Base-by-base conservation (phyloP, 1,140 invertebrate genomes). In the Nixonia krombeini region DNA sequence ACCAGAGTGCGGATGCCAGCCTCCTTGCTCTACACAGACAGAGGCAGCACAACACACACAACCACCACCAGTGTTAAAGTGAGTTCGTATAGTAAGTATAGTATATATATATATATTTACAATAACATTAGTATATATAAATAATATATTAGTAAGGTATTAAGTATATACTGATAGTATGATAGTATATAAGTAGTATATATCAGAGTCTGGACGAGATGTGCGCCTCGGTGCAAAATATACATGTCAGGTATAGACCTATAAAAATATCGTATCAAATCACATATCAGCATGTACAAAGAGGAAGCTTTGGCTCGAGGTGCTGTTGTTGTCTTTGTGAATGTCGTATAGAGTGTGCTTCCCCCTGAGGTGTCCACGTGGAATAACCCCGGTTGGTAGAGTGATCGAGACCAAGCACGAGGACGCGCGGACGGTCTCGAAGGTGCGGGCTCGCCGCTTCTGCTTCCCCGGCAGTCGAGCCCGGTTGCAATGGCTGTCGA, bases 1-100 rank as follows among this genome's bases (percentile, higher is more conserved):
- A 98, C 96, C 91, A 98, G 91, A 89, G 96, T 98, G 86, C 96
- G 95, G 89, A 98, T 97, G 87, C 96, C 97, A 86, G 96, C 96
- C 91, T 99, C 97, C 92, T 99, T 99, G 91, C 96, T 97, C 96
- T 98, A 92, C 86, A 88, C 87, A 90, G 90, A 90, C 86, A 89
- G 86, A 91, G 91, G 89, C 89, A 90, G 87, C 87, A 87, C 84
- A 86, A 86, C 83, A 87, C 83, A 86, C 79, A 86, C 83, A 84
- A 85, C 82, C 83, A 85, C 78, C 83, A 84, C 83, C 81, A 85
- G 82, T 85, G 83, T 85, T 85, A 85, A 74, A 83, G 81, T 68
- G 65, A 82, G 73, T 71, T 68, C 62, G 71, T 78, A 75, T 74
- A 74, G 64, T 68, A 58, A 64, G 73, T 71, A 70, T 53, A 70